Evolutionary conservation across 2,113 vertebrate species (phyloP).

Genomic region (Neopipo cinnamomea): DNA sequence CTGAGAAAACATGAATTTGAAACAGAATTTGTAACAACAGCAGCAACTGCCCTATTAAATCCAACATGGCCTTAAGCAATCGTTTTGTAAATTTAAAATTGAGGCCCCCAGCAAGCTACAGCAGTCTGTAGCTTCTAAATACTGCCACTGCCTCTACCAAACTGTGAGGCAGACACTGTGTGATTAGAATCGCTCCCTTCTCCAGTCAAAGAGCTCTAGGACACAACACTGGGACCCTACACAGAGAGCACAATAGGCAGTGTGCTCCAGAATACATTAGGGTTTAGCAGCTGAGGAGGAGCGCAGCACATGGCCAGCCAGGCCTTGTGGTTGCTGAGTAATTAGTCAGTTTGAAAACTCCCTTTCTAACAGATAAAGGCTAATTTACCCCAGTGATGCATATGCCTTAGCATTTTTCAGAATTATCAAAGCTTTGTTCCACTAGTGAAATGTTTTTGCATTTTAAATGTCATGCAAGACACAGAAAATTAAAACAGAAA

Average conservation of each 20-base stretch:
- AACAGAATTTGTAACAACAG: not conserved
- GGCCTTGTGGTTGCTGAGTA: fast-evolving
- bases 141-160: not conserved
- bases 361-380: not conserved
- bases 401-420: not conserved
- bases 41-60: not conserved
- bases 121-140: not conserved
- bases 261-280: not conserved
- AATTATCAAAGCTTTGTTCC: not conserved
- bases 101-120: not conserved
- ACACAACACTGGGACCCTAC: not conserved
- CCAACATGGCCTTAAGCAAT: not conserved
- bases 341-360: not conserved
- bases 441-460: not conserved
- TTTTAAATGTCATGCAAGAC: not conserved
- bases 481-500: not conserved
- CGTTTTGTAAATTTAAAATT: not conserved
- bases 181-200: not conserved
- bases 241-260: not conserved
- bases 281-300: not conserved
- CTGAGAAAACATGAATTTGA: constrained; percentile 69
- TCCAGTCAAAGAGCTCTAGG: not conserved
- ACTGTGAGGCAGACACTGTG: not conserved
- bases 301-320: not conserved
- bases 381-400: not conserved